phyloP scores from a whole-genome alignment of 2,888 invertebrate genomes.

The Rhagium mordax region DNA sequence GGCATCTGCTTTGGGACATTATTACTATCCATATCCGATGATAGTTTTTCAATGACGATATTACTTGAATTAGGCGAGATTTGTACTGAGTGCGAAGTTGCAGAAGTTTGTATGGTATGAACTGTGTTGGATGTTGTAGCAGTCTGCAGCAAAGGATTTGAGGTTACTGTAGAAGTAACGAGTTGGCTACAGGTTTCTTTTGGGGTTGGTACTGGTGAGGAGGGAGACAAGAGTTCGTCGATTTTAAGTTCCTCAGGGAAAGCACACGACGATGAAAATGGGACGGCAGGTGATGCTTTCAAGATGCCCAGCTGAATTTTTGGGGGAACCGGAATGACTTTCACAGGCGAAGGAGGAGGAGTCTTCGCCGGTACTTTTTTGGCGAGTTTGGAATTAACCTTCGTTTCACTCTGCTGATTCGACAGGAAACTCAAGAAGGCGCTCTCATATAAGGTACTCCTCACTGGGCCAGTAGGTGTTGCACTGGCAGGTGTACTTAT shows the following conservation, averaged over 20 bases:
- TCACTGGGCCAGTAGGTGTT: slow-evolving; percentile 4
- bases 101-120: neutral
- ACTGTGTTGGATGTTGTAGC: neutral
- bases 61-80: too few species aligned
- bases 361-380: too few species aligned
- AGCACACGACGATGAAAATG: neutral
- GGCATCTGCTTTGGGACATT: slow-evolving; percentile 45
- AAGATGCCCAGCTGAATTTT: neutral
- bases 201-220: neutral
- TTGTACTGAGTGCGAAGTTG: neutral
- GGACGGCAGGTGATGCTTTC: neutral
- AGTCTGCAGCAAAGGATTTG: neutral
- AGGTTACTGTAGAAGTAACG: neutral
- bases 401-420: slow-evolving; percentile 29
- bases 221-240: too few species aligned
- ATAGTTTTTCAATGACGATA: too few species aligned
- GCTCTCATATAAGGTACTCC: slow-evolving; percentile 49
- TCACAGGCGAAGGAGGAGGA: neutral
- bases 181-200: neutral
- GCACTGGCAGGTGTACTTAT: slow-evolving; percentile 28
- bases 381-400: too few species aligned
- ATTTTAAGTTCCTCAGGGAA: neutral
- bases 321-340: neutral
- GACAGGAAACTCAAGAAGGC: slow-evolving; percentile 57
- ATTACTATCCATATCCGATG: neutral